Evolutionary conservation across 2,888 invertebrate genomes (phyloP), one percentile per base, ranked within the genome.

Genomic region (Platycnemis pennipes): DNA sequence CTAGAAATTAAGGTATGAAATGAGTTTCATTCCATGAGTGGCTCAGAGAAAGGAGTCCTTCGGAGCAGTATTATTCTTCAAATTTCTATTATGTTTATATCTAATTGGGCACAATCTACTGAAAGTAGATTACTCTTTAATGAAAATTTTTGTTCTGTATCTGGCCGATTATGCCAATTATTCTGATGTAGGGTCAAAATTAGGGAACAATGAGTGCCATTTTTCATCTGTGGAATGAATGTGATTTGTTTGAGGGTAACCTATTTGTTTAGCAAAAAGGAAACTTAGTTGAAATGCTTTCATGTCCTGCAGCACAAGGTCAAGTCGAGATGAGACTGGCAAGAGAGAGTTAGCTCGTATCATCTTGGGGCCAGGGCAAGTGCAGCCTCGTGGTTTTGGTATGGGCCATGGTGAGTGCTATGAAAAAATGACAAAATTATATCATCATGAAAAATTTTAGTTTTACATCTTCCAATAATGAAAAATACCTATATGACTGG

Each of bases 311-410:
- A 94, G 94, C 87, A 94, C 94, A 56, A 94, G 88, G 85, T 94
- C 94, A 87, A 88, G 87, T 85, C 85, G 86, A 88, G 94, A 94
- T 77, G 94, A 94, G 49, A 88, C 53, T 88, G 94, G 63, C 44
- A 88, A 69, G 63, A 86, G 94, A 63, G 94, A 94, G 44, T 56
- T 87, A 53, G 42, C 95, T 56, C 96, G 97, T 97, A 95, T 96
- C 46, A 96, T 97, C 96, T 97, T 98, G 95, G 98, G 98, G 63
- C 98, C 98, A 5, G 98, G 98, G 42, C 98, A 98, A 96, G 97
- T 98, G 96, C 98, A 98, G 96, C 98, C 98, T 94, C 97, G 98
- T 95, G 98, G 98, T 95, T 98, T 89, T 88, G 45, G 88, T 63
- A 88, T 94, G 45, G 88, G 69, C 49, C 94, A 88, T 91, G 91